A percentile compares a stretch with the other conserved stretches of the same genome.
These are phyloP conservation scores for Sicus ferrugineus DNA, from an alignment of 2,888 invertebrate species.

Conservation along the genomic window DNA sequence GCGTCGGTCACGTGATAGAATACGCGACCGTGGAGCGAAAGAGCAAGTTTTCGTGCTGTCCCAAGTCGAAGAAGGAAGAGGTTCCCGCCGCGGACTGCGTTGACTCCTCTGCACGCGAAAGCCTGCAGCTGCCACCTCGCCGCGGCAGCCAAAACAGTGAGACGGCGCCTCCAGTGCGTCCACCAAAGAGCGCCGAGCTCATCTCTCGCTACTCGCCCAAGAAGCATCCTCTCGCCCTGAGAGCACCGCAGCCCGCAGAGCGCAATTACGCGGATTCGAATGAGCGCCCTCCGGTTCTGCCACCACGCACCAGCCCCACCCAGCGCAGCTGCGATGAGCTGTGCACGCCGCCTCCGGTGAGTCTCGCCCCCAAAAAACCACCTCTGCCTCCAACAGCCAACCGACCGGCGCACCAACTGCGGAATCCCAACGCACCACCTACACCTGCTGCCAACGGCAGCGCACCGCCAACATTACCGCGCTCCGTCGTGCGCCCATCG, in stretches of 20 bases:
- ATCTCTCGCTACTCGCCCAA: constrained; percentile 60
- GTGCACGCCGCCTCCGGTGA: constrained; percentile 51
- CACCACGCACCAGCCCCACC: constrained; percentile 53
- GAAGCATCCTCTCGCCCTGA: constrained; percentile 47
- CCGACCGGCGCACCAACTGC: constrained; percentile 48
- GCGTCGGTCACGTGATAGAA: constrained; percentile 69
- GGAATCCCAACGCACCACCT: constrained; percentile 26
- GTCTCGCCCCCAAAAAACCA: constrained; percentile 74
- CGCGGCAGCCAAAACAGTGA: constrained; percentile 68
- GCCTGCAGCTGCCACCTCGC: constrained; percentile 71
- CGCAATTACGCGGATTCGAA: constrained; percentile 26
- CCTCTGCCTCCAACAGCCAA: constrained; percentile 74
- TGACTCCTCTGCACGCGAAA: constrained; percentile 1
- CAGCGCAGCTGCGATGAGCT: constrained; percentile 40
- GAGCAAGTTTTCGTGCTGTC: constrained; percentile 77
- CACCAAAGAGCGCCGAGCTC: constrained; percentile 70
- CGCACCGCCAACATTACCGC: constrained; percentile 51
- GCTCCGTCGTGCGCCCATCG: constrained; percentile 38
- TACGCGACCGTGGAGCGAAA: constrained; percentile 78
- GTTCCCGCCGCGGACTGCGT: constrained; percentile 50
- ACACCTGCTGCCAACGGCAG: constrained; percentile 46
- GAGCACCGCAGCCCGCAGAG: constrained; percentile 22
- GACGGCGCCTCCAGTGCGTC: constrained; percentile 75
- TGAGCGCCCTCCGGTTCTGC: constrained; percentile 53
- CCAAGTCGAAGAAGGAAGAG: constrained; percentile 69